A percentile compares a stretch with the other conserved stretches of the same genome.
These are phyloP conservation scores for Laticauda laticaudata DNA, from an alignment of 2,113 vertebrate genomes.

Conservation along the genomic window DNA sequence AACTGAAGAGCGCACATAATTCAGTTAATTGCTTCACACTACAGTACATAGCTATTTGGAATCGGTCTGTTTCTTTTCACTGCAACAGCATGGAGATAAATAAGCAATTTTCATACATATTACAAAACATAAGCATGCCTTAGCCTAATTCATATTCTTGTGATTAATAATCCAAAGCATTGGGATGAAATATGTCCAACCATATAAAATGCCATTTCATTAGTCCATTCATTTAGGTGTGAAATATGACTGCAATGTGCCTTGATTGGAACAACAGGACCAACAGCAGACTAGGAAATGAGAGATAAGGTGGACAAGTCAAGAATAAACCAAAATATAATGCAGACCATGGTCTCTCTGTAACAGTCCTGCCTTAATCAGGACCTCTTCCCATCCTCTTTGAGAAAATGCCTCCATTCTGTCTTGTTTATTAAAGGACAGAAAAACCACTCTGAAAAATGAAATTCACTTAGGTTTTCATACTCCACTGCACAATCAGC, in stretches of 20 bases:
- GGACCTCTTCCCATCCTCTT: conserved; percentile 5
- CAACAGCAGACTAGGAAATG: neutral
- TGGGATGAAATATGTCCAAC: conserved; percentile 39
- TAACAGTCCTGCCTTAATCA: conserved; percentile 37
- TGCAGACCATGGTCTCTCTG: neutral
- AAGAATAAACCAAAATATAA: neutral
- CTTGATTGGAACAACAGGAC: conserved; percentile 18
- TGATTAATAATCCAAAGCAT: conserved; percentile 57
- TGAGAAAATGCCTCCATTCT: conserved; percentile 46
- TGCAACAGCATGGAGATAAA: conserved; percentile 61
- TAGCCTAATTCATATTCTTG: conserved; percentile 55
- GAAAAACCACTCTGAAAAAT: conserved; percentile 55
- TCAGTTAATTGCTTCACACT: conserved; percentile 63
- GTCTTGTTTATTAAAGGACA: conserved; percentile 61
- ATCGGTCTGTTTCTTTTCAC: conserved; percentile 56
- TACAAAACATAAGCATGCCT: conserved; percentile 58
- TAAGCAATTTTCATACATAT: conserved; percentile 62
- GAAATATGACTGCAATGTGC: conserved; percentile 31
- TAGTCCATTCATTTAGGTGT: conserved; percentile 50
- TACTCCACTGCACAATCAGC: conserved; percentile 60
- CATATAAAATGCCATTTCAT: conserved; percentile 47
- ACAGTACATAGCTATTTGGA: conserved; percentile 57
- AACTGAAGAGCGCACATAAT: conserved; percentile 52
- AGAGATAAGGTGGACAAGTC: neutral
- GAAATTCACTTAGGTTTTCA: conserved; percentile 62